Percentiles rank a stretch among this genome's conserved stretches.
These are phyloP conservation scores for Megalops cyprinoides DNA, from an alignment of 2,797 vertebrate species.

Conservation along the genomic window DNA sequence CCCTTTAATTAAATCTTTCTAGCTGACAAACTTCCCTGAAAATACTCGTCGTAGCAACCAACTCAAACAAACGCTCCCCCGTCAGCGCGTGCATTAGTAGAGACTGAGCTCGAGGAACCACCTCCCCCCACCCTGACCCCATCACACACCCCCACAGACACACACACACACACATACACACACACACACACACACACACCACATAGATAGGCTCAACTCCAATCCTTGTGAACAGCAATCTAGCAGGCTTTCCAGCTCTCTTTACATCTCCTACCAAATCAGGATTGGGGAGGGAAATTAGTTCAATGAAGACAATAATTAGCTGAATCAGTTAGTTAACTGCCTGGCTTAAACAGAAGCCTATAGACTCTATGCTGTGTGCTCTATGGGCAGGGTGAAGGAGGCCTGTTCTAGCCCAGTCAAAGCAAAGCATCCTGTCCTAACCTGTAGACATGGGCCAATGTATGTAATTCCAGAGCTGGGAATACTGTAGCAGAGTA, in stretches of 20 bases:
- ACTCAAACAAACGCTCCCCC: conserved; percentile 55
- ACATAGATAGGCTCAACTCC: neutral
- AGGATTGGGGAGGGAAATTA: neutral
- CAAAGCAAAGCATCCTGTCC: neutral
- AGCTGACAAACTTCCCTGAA: conserved; percentile 67
- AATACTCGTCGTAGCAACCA: conserved; percentile 30
- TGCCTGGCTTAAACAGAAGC: conserved; percentile 1
- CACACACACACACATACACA: neutral
- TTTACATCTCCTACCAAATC: neutral
- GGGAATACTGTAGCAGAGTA: neutral
- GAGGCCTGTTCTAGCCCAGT: neutral
- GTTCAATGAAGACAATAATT: neutral
- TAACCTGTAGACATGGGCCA: neutral
- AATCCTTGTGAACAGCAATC: neutral
- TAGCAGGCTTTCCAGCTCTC: neutral
- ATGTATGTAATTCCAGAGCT: neutral
- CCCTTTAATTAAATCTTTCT: conserved; percentile 78
- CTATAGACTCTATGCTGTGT: neutral
- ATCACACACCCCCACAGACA: conserved; percentile 40
- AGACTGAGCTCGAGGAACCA: neutral
- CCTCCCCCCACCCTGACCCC: conserved; percentile 12
- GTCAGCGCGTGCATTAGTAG: neutral
- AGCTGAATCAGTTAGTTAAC: neutral
- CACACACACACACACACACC: neutral
- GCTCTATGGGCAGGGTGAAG: neutral